These are phyloP conservation scores for Schizaphis graminum DNA, from an alignment of 2,888 invertebrate genomes.

Conservation along the genomic window DNA sequence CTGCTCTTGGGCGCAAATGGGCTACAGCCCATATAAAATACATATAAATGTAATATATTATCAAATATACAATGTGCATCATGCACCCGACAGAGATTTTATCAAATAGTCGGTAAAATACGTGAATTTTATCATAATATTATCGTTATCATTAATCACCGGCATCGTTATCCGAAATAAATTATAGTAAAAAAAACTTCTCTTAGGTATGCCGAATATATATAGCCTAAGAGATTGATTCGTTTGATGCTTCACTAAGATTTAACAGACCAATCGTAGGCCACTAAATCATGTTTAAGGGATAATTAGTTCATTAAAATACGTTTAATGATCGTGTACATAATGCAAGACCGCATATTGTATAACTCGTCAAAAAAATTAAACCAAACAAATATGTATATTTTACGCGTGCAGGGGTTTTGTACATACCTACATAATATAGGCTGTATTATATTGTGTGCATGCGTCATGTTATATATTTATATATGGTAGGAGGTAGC, in stretches of 20 bases:
- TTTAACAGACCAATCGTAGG: neutral
- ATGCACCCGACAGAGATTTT: neutral
- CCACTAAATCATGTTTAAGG: neutral
- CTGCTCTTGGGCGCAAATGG: too few species aligned
- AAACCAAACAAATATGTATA: neutral
- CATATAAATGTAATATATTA: neutral
- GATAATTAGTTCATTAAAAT: neutral
- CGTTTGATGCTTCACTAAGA: neutral
- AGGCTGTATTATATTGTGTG: neutral
- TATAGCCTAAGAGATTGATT: neutral
- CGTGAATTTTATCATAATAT: neutral
- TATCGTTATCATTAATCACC: neutral
- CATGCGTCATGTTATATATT: conserved; percentile 8
- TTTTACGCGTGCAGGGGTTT: neutral
- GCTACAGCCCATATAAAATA: too few species aligned
- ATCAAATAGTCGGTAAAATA: neutral
- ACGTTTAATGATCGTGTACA: neutral
- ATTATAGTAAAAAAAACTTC: neutral
- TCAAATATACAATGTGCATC: neutral
- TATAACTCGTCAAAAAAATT: neutral
- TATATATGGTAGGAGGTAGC: neutral
- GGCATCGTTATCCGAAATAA: neutral
- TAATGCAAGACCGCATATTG: neutral
- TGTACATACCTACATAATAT: neutral
- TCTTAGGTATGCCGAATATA: neutral